Evolutionary conservation across 2,888 invertebrate genomes (phyloP).

Genomic region (Drosophila tanythrix): DNA sequence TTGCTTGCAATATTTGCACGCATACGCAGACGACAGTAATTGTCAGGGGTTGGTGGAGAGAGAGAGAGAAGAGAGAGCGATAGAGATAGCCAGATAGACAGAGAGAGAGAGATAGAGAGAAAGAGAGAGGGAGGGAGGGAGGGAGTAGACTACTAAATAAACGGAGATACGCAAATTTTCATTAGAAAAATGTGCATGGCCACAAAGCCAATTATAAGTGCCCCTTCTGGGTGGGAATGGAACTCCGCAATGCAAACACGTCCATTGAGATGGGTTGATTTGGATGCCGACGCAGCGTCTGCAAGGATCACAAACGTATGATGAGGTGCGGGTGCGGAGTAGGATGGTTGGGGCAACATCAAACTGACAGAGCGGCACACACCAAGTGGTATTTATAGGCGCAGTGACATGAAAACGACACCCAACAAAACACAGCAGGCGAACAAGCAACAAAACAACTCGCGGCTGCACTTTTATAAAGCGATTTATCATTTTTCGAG

Average conservation of each 20-base stretch:
- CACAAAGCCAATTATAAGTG: constrained; percentile 71
- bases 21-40: constrained; percentile 83
- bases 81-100: not conserved
- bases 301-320: constrained; percentile 59
- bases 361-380: constrained; percentile 11
- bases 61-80: not conserved
- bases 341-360: not conserved
- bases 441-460: constrained; percentile 56
- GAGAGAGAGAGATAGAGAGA: not conserved
- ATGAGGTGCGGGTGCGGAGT: not conserved
- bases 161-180: constrained; percentile 67
- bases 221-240: constrained; percentile 72
- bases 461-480: constrained; percentile 82
- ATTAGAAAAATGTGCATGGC: constrained; percentile 65
- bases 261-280: constrained; percentile 31
- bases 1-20: constrained; percentile 73
- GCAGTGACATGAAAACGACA: constrained; percentile 66
- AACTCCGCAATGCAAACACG: constrained; percentile 13
- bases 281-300: constrained; percentile 62
- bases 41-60: constrained; percentile 2
- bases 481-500: constrained; percentile 78
- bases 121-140: not conserved
- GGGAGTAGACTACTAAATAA: not conserved
- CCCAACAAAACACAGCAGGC: constrained; percentile 37
- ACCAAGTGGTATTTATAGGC: constrained; percentile 63